These are phyloP conservation scores for Lepidurus apus DNA, from an alignment of 1,140 invertebrate genomes.

Conservation along the genomic window DNA sequence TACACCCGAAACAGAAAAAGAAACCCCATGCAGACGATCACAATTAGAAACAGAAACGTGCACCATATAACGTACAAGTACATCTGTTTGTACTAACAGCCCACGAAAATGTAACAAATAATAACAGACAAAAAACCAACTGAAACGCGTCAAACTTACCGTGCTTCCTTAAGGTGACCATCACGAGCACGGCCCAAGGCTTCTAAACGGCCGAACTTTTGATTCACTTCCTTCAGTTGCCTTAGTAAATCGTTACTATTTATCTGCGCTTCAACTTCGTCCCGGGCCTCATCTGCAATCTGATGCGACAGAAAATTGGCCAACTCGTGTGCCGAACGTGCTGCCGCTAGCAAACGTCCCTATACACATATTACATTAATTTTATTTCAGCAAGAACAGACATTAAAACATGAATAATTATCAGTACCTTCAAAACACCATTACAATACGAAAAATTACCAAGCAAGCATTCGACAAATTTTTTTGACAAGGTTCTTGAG, in stretches of 20 bases:
- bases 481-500: no score
- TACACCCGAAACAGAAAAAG: background rate
- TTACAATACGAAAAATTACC: no score
- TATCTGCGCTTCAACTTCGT: slow-evolving; percentile 7
- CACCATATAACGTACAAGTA: background rate
- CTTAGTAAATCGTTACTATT: background rate
- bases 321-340: slow-evolving; percentile 30
- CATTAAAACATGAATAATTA: background rate
- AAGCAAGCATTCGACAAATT: no score
- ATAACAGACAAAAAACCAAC: background rate
- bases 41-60: background rate
- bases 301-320: slow-evolving; percentile 24
- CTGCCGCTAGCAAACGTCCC: slow-evolving; percentile 28
- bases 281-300: background rate
- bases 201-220: background rate
- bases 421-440: no score
- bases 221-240: background rate
- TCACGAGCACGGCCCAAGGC: background rate
- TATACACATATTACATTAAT: background rate
- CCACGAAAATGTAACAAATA: background rate
- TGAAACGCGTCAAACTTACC: background rate
- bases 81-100: background rate
- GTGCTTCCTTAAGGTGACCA: background rate
- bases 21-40: background rate
- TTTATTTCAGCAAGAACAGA: background rate